Conservation (phyloP, 2,888 invertebrate species). For the Blomia tropicalis region DNA sequence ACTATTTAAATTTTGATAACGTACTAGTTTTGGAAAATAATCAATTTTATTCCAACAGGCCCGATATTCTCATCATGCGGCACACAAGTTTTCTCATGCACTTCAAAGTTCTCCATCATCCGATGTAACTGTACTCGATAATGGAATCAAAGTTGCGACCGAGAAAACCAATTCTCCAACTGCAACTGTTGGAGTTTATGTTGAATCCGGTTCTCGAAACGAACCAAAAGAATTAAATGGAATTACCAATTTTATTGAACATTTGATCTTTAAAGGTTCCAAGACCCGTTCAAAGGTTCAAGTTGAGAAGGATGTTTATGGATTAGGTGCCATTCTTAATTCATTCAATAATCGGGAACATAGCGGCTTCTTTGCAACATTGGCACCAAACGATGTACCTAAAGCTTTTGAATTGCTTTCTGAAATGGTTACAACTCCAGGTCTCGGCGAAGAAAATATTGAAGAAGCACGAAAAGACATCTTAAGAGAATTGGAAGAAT, state of each 20-base stretch:
- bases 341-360: conserved; percentile 97
- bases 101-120: conserved; percentile 69
- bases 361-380: conserved; percentile 96
- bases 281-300: neutral
- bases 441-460: conserved; percentile 58
- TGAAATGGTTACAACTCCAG: conserved; percentile 91
- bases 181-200: conserved; percentile 87
- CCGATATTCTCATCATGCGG: conserved; percentile 13
- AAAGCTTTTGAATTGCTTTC: conserved; percentile 87
- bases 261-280: conserved; percentile 80
- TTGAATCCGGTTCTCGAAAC: conserved; percentile 93
- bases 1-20: too few species aligned
- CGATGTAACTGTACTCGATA: conserved; percentile 57
- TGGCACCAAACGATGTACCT: conserved; percentile 75
- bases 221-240: conserved; percentile 87
- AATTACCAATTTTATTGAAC: conserved; percentile 94
- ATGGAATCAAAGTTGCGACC: conserved; percentile 81
- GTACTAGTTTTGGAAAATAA: neutral
- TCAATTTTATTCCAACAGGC: neutral
- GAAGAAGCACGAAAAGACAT: conserved; percentile 93
- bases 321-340: conserved; percentile 94
- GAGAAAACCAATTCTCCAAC: conserved; percentile 90
- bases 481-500: conserved; percentile 84
- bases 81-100: conserved; percentile 11
- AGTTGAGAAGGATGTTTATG: conserved; percentile 83